phyloP scores from a whole-genome alignment of 2,888 invertebrate genomes.

The Tipula lateralis region DNA sequence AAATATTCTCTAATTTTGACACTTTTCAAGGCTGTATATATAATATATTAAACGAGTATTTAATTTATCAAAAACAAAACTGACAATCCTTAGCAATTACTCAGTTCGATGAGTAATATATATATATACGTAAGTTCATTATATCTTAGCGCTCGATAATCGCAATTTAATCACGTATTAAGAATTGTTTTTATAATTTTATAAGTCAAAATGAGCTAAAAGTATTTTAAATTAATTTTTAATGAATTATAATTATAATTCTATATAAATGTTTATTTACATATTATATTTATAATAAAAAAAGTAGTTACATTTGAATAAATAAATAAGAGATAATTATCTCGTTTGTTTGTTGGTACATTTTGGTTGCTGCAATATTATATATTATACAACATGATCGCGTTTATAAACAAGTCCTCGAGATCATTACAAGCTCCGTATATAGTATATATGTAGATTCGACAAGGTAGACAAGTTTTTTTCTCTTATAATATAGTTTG shows the following conservation, averaged over 20 bases:
- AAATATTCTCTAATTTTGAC: neutral
- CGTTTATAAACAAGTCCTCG: neutral
- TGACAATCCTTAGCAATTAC: neutral
- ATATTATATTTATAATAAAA: neutral
- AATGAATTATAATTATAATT: slow-evolving; percentile 5
- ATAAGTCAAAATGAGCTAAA: neutral
- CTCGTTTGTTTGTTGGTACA: neutral
- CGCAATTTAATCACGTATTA: slow-evolving; percentile 2
- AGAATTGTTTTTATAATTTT: neutral
- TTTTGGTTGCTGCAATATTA: neutral
- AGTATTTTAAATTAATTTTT: slow-evolving; percentile 3
- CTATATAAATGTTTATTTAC: neutral
- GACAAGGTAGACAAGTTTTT: slow-evolving; percentile 19
- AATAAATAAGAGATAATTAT: neutral
- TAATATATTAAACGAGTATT: neutral
- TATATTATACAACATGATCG: slow-evolving; percentile 1
- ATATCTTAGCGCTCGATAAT: neutral
- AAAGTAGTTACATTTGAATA: neutral
- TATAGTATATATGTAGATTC: neutral
- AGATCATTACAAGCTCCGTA: neutral
- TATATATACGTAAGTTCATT: neutral
- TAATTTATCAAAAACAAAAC: neutral
- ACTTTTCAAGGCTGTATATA: neutral
- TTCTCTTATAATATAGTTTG: neutral
- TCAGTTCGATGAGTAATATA: neutral